Evolutionary conservation across 2,797 vertebrate species (phyloP).

Genomic region (Propithecus deckenii): DNA sequence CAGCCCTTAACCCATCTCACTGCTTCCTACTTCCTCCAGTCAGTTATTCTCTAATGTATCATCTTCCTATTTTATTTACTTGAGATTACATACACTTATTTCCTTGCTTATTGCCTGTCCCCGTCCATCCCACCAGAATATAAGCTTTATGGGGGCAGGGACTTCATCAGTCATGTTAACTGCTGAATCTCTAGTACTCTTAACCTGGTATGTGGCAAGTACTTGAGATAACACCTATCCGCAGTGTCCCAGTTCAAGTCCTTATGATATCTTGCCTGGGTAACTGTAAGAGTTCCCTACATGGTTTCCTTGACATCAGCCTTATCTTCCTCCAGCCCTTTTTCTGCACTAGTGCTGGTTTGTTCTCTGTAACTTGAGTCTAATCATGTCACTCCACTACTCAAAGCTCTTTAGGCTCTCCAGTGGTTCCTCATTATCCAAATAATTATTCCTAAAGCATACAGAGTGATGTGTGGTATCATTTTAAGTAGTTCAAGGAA

Average conservation of each 20-base stretch:
- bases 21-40: neutral
- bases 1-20: neutral
- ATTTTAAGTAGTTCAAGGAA: constrained; percentile 37
- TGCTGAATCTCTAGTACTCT: neutral
- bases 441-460: neutral
- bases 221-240: neutral
- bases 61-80: neutral
- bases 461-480: neutral
- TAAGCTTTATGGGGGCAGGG: neutral
- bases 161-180: neutral
- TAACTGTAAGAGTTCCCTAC: neutral
- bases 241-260: neutral
- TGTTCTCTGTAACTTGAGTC: neutral
- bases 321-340: neutral
- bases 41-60: neutral
- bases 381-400: neutral
- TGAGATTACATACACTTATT: neutral
- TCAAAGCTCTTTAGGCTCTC: constrained; percentile 8
- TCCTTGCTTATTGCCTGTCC: neutral
- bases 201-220: neutral
- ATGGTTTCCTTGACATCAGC: neutral
- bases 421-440: neutral
- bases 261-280: neutral
- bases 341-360: neutral
- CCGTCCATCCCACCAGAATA: neutral